These are phyloP conservation scores for Megalops atlanticus DNA, from an alignment of 2,113 vertebrate genomes.

Conservation along the genomic window DNA sequence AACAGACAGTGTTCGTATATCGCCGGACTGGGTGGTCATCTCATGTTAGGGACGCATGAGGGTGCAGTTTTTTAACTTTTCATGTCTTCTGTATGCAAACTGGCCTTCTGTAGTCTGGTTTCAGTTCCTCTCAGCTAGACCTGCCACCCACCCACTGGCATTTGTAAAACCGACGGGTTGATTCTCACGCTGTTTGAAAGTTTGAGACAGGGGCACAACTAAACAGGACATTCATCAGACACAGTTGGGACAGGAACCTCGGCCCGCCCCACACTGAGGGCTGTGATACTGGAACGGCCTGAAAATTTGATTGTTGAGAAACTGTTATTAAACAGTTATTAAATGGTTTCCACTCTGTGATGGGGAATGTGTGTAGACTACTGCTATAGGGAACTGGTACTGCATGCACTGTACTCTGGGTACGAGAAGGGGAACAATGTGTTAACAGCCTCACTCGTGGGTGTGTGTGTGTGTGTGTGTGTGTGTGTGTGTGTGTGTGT, in stretches of 20 bases:
- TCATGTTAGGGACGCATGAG: not conserved
- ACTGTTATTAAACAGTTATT: no score
- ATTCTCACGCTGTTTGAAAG: not conserved
- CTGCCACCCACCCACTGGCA: no score
- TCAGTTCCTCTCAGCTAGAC: no score
- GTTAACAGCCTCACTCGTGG: no score
- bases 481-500: no score
- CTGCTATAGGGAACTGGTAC: not conserved
- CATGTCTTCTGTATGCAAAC: not conserved
- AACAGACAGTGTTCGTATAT: not conserved
- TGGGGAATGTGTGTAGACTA: not conserved
- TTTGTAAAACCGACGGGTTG: no score
- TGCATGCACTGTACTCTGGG: no score
- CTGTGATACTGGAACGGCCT: not conserved
- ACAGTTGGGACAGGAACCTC: not conserved
- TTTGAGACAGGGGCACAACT: not conserved
- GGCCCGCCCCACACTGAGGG: no score
- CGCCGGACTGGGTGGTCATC: no score
- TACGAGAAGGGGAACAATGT: no score
- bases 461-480: no score
- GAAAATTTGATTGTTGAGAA: no score
- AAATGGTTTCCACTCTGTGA: not conserved
- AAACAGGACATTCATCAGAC: not conserved
- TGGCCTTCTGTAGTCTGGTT: not conserved
- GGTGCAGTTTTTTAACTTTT: not conserved